phyloP scores from a whole-genome alignment of 2,113 vertebrate genomes.

The Anoura caudifer region DNA sequence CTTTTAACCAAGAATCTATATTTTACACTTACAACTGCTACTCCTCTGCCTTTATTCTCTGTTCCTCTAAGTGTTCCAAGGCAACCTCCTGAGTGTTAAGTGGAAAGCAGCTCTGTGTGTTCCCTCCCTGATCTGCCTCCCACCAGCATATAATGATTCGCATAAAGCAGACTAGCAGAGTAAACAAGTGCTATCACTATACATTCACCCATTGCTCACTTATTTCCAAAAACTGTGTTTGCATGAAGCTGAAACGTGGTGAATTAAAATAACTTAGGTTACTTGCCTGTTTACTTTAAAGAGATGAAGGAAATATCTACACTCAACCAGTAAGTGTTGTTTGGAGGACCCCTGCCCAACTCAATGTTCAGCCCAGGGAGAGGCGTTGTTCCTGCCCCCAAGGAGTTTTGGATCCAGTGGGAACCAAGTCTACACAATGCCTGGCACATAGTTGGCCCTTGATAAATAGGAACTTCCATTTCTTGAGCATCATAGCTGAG shows the following conservation, averaged over 20 bases:
- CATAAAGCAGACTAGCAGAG: not conserved
- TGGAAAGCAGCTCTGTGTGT: not conserved
- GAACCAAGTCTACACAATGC: not conserved
- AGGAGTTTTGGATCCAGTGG: not conserved
- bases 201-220: not conserved
- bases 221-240: slow-evolving; percentile 7
- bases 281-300: slow-evolving; percentile 15
- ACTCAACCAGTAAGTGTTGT: not conserved
- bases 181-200: not conserved
- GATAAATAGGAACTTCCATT: not conserved
- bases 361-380: not conserved
- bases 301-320: not conserved
- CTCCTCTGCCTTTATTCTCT: not conserved
- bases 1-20: not conserved
- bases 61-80: not conserved
- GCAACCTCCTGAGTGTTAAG: not conserved
- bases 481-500: not conserved
- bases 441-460: not conserved
- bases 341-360: not conserved
- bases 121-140: not conserved
- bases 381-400: not conserved
- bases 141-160: not conserved
- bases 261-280: not conserved
- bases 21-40: not conserved
- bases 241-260: not conserved